Evolutionary conservation across 2,113 vertebrate species (phyloP).

Genomic region (Charina bottae): DNA sequence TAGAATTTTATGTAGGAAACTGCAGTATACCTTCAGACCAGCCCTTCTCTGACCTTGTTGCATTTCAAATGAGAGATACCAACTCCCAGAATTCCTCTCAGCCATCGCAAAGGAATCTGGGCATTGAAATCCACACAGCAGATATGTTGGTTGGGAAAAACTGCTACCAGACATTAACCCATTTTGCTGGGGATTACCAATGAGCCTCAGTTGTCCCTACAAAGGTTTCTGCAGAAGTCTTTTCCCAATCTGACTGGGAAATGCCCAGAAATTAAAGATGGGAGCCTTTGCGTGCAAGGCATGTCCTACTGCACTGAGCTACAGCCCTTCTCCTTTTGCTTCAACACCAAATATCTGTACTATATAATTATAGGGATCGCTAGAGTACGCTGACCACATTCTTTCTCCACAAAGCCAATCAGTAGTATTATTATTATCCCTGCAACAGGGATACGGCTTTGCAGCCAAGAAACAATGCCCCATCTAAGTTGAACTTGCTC

Average conservation of each 20-base stretch:
- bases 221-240: background rate
- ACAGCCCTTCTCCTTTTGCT: background rate
- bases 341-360: background rate
- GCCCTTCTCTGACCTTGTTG: background rate
- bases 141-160: background rate
- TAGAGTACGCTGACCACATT: background rate
- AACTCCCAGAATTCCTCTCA: background rate
- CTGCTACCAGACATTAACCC: background rate
- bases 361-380: background rate
- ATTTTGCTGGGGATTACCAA: background rate
- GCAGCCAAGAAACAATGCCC: background rate
- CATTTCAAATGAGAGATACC: background rate
- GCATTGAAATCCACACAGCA: background rate
- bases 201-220: background rate
- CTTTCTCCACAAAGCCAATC: background rate
- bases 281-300: background rate
- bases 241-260: background rate
- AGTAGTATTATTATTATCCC: background rate
- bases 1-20: background rate
- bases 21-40: background rate
- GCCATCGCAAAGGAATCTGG: background rate
- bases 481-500: background rate
- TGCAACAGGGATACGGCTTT: background rate
- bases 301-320: background rate
- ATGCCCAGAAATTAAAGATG: background rate